Evolutionary conservation across 2,113 vertebrate species (phyloP).

Genomic region (Phalacrocorax aristotelis): DNA sequence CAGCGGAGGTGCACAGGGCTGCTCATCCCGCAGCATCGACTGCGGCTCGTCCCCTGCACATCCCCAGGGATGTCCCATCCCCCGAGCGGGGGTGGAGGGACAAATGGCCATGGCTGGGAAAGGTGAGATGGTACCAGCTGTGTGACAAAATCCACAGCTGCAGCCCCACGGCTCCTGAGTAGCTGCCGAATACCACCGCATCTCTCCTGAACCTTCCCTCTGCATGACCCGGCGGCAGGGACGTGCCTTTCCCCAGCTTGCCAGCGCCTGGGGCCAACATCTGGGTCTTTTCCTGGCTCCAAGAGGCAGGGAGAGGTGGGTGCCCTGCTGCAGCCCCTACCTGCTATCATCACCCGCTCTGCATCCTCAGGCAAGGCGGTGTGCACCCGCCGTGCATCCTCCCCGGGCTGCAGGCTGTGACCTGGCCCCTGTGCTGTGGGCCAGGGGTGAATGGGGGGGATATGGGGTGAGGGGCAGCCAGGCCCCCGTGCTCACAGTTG

Average conservation of each 20-base stretch:
- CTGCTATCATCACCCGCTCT: rapidly evolving
- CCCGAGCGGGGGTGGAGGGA: background rate
- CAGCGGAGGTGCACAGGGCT: background rate
- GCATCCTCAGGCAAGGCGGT: background rate
- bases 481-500: background rate
- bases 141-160: background rate
- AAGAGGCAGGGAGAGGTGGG: background rate
- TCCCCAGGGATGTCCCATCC: background rate
- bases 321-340: background rate
- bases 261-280: background rate
- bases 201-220: background rate
- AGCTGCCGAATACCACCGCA: background rate
- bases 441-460: background rate
- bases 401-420: background rate
- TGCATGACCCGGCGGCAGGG: rapidly evolving
- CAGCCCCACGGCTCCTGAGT: background rate
- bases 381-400: background rate
- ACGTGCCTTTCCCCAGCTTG: background rate
- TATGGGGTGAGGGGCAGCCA: background rate
- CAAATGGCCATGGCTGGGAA: background rate
- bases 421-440: rapidly evolving
- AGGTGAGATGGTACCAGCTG: rapidly evolving
- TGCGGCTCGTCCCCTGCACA: rapidly evolving
- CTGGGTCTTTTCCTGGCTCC: background rate
- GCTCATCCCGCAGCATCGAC: rapidly evolving